These are phyloP conservation scores for Xenopus petersii DNA, from an alignment of 2,797 vertebrate genomes.

Conservation along the genomic window DNA sequence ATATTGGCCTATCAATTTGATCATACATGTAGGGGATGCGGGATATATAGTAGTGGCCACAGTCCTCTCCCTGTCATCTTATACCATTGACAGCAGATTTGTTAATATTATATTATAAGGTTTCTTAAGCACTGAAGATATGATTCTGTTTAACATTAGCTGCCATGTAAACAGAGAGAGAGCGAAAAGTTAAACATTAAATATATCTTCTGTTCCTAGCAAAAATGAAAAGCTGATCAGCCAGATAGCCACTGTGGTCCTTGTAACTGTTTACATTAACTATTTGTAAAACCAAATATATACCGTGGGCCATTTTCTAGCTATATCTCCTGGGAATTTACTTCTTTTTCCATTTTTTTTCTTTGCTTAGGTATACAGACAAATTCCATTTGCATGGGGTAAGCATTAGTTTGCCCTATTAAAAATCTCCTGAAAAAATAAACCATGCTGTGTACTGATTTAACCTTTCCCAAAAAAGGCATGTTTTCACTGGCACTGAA, in stretches of 20 bases:
- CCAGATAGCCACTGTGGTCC: slow-evolving; percentile 20
- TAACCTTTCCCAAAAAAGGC: slow-evolving; percentile 48
- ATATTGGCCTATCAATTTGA: no score
- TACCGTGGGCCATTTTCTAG: slow-evolving; percentile 37
- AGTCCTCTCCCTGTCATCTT: no score
- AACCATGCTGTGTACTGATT: slow-evolving; percentile 44
- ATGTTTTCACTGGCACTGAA: slow-evolving; percentile 46
- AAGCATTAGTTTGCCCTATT: slow-evolving; percentile 49
- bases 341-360: slow-evolving; percentile 16
- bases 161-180: slow-evolving; percentile 3
- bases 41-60: no score
- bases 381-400: slow-evolving; percentile 46
- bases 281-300: slow-evolving; percentile 37
- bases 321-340: slow-evolving; percentile 22
- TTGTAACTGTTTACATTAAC: slow-evolving; percentile 26
- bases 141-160: no score
- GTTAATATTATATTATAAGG: no score
- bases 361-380: slow-evolving; percentile 42
- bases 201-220: slow-evolving; percentile 4
- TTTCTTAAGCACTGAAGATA: no score
- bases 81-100: no score
- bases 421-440: slow-evolving; percentile 46
- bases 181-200: slow-evolving; percentile 28
- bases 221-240: slow-evolving; percentile 19
- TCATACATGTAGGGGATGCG: no score